These are phyloP conservation scores for Enteromius radiatus DNA, from an alignment of 2,797 vertebrate genomes.

Conservation along the genomic window DNA sequence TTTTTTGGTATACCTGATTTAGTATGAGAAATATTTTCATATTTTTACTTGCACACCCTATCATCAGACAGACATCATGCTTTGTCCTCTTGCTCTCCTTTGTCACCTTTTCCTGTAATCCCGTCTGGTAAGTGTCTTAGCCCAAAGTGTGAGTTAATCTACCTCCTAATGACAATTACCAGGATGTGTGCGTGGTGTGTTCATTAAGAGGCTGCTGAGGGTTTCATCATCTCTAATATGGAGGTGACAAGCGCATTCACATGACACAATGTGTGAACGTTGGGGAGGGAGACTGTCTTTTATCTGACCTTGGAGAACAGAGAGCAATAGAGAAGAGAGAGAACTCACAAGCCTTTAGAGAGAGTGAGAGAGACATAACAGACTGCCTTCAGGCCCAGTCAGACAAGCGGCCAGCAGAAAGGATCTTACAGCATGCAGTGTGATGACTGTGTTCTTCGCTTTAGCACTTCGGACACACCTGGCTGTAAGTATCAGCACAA, in stretches of 20 bases:
- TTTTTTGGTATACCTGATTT: not conserved
- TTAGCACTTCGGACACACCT: not conserved
- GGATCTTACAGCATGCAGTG: not conserved
- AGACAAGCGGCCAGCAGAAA: not conserved
- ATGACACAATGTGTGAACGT: not conserved
- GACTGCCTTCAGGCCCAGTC: not conserved
- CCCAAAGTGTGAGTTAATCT: constrained; percentile 28
- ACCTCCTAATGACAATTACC: not conserved
- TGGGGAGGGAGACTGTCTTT: not conserved
- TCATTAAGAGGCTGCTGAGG: not conserved
- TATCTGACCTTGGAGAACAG: constrained; percentile 20
- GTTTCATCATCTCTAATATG: not conserved
- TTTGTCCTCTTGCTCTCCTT: constrained; percentile 14
- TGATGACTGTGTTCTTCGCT: constrained; percentile 13
- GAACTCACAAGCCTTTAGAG: not conserved
- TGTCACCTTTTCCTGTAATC: constrained; percentile 15
- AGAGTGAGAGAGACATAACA: not conserved
- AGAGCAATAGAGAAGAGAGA: not conserved
- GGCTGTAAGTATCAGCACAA: not conserved
- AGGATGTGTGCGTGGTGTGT: not conserved
- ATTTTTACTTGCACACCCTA: not conserved
- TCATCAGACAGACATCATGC: not conserved
- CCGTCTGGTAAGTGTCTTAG: constrained; percentile 15
- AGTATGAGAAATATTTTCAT: not conserved
- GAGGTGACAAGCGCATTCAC: not conserved